Base-by-base conservation (phyloP, 2,888 invertebrate species). In the Bombylius discolor region DNA sequence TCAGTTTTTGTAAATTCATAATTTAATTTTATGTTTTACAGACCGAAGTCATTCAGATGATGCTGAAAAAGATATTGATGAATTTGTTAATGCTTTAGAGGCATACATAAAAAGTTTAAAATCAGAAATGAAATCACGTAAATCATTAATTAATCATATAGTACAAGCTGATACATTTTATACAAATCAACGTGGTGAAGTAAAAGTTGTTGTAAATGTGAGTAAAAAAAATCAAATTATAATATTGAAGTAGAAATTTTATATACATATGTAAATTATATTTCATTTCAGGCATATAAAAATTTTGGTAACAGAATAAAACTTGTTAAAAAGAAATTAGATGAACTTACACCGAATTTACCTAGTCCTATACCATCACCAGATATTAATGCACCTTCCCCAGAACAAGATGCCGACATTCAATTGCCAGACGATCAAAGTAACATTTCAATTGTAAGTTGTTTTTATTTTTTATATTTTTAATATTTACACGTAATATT, bases 191-290 rank as follows among this genome's bases (percentile, higher is more conserved):
- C 80, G 88, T 59, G 88, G 89, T 7, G 97, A 98, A 77, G 96
- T 96, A 13, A 94, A 93, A 79, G 87, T 96, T 60, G 96, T 97
- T 34, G 89, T 90, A 58, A 93, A 90, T 79, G 96, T 95, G 75
- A 84, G 88, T 82, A 9, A 36, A n/a, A 14, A 53, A 6, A 52
- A 32, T 33, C 33, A 9, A 39, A 36, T 13, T 39, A 12, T 39
- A 31, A 51, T 45, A 44, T 9, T 31, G 32, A 7, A 39, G 11
- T 13, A 51, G 8, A 45, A 36, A 36, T 47, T 9, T 51, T 23
- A n/a, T 45, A 45, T 4, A 42, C 12, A 50, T 14, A n/a, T n/a
- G n/a, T n/a, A 42, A 42, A 42, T 42, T 42, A 42, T 42, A 4
- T 42, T 5, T 42, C 4, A 32, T 64, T 70, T 14, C 68, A 95